A percentile compares a stretch with the other conserved stretches of the same genome.
Conservation (phyloP, 2,888 invertebrate species). For the Heteromurus nitidus region DNA sequence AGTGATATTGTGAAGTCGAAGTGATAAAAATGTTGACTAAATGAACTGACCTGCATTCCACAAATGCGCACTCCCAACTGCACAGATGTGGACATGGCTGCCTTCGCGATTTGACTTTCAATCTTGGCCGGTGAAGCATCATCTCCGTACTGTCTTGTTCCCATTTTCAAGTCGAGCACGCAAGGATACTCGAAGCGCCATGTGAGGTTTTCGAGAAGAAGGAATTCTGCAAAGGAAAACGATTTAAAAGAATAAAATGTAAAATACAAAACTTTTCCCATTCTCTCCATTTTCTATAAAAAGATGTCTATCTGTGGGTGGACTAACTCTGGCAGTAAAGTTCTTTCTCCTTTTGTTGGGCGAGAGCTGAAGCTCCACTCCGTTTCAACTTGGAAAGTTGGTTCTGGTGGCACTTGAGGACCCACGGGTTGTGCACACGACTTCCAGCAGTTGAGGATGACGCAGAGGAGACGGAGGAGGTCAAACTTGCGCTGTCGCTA, state of each 20-base stretch:
- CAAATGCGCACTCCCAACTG: constrained; percentile 78
- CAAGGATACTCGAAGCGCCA: constrained; percentile 78
- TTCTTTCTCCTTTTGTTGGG: constrained; percentile 67
- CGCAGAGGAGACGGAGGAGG: neutral
- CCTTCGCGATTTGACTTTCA: constrained; percentile 77
- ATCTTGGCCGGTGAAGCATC: constrained; percentile 77
- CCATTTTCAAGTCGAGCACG: constrained; percentile 79
- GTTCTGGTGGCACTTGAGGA: constrained; percentile 77
- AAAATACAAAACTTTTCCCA: neutral
- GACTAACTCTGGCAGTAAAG: constrained; percentile 67
- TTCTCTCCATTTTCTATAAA: neutral
- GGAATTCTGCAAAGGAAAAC: constrained; percentile 76
- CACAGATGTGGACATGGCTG: constrained; percentile 77
- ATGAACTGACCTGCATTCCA: constrained; percentile 77
- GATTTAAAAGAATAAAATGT: neutral
- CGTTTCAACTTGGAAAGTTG: constrained; percentile 75
- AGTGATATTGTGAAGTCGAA: too few species aligned
- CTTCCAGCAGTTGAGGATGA: constrained; percentile 7
- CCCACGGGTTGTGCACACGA: constrained; percentile 77
- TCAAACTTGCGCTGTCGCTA: constrained; percentile 22
- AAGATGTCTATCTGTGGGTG: too few species aligned
- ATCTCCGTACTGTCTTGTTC: constrained; percentile 79
- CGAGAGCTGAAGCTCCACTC: constrained; percentile 71
- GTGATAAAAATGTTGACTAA: neutral
- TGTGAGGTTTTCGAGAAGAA: constrained; percentile 79